Evolutionary conservation across 2,797 vertebrate species (phyloP), one percentile per base, ranked within the genome.

Genomic region (Macrochelys suwanniensis): DNA sequence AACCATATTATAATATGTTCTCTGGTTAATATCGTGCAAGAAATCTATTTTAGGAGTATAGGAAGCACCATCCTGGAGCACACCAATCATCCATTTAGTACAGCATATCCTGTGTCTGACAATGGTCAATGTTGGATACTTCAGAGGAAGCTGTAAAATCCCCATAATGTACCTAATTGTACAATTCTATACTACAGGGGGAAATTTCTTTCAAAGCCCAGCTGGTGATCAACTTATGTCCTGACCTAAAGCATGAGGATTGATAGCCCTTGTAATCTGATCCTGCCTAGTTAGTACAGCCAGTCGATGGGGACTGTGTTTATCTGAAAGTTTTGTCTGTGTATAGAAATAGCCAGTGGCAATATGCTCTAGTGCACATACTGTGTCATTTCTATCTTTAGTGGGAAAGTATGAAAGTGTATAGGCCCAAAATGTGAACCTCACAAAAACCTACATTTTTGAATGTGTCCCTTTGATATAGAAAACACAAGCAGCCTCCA

Each of bases 301-400:
- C 80, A 90, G 47, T 88, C 85, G 88, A 82, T 33, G 54, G 89
- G 56, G n/a, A 96, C 54, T 77, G 84, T 79, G 53, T 93, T 92
- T 93, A 81, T 83, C 82, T 93, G 71, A 85, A 95, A 94, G 54
- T 96, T 94, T 91, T 92, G 42, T 31, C 74, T 90, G 68, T 71
- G 50, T 81, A 13, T 93, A 89, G 87, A 94, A 93, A 92, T 88
- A 21, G 37, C 57, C 82, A 88, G 65, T 74, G 59, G 77, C 74
- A 59, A 17, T 89, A 50, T 88, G 84, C 80, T 92, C 51, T 84
- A 28, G 47, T 84, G 87, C 85, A 94, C 37, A 13, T 88, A 87
- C 83, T 90, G 37, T 45, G 82, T 84, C 83, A 33, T 33, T 92
- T 83, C 53, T 78, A 61, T 77, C 68, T 94, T 92, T 71, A 31